phyloP scores from a whole-genome alignment of 2,888 invertebrate species.

The Platycheirus albimanus region DNA sequence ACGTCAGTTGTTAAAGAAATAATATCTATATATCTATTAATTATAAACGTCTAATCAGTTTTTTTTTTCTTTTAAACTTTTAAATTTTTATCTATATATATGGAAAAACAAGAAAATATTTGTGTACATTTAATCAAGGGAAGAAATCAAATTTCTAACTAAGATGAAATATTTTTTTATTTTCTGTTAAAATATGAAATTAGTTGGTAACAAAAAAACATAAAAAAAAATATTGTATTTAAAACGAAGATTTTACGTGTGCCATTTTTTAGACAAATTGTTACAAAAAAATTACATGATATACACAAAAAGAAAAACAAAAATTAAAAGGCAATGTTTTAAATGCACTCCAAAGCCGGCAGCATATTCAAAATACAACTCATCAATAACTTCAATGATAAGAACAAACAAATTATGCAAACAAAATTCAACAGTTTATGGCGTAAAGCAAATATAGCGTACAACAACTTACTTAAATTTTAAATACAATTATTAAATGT shows the following conservation, averaged over 20 bases:
- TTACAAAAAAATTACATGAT: conserved; percentile 65
- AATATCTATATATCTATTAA: conserved; percentile 15
- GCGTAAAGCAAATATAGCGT: conserved; percentile 61
- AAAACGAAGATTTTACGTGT: conserved; percentile 61
- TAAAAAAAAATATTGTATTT: conserved; percentile 39
- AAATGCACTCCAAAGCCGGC: conserved; percentile 45
- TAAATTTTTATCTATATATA: conserved; percentile 39
- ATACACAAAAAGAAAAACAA: conserved; percentile 24
- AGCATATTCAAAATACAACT: conserved; percentile 30
- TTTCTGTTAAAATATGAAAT: conserved; percentile 36
- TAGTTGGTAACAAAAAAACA: conserved; percentile 41
- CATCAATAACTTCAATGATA: conserved; percentile 55
- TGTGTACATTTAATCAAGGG: conserved; percentile 58
- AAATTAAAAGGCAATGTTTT: conserved; percentile 38
- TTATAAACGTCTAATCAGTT: conserved; percentile 49
- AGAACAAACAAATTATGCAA: conserved; percentile 58
- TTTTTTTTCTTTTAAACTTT: conserved; percentile 46
- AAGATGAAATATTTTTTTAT: conserved; percentile 46
- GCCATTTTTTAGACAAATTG: conserved; percentile 69
- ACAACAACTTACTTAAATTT: conserved; percentile 68
- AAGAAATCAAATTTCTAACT: conserved; percentile 64
- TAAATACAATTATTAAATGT: conserved; percentile 67
- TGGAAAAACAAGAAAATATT: conserved; percentile 36
- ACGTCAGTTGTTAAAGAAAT: conserved; percentile 54
- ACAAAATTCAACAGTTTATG: conserved; percentile 51